Base-by-base conservation (phyloP, 2,797 vertebrate species). In the Rhinophrynus dorsalis region DNA sequence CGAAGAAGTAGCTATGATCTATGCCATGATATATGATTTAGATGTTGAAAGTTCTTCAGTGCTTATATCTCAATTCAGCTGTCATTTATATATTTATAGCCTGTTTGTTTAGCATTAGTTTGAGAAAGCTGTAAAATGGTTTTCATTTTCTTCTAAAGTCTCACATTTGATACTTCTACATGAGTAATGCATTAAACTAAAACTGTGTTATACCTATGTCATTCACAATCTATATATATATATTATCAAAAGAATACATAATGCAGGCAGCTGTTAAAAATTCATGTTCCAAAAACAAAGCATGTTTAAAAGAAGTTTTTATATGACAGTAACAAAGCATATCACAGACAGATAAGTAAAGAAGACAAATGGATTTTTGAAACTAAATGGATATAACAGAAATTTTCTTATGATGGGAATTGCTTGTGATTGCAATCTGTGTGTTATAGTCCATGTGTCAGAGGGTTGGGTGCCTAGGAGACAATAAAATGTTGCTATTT, bases 391-490 rank as follows among this genome's bases (percentile, higher is more conserved):
- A 48, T 11, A 18, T 71, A 60, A 51, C 68, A 71, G 60, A 38
- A 26, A 32, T 56, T 50, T 71, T 35, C 59, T 44, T 50, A 17
- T 64, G 52, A 71, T 64, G 51, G 10, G 60, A 23, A 71, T 71
- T 57, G 60, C 50, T 57, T 64, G 60, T 57, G 68, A 71, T 64
- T 21, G 60, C 68, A 71, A 63, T 71, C 68, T 71, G 51, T 50
- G 62, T 32, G 64, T 48, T 27, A 64, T 57, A 71, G 68, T 18
- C 35, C 57, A 51, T 48, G 67, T 55, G 37, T 18, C 40, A 50
- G 18, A 57, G 60, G 68, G 47, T 15, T 20, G 32, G 6, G 15
- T 37, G 24, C 51, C 37, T 32, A 23, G 38, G 59, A 54, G 60
- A 56, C 55, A 70, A 56, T 35, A 62, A 44, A 61, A 69, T 48